Conservation (phyloP, 2,113 vertebrate genomes). For the Azemiops feae region DNA sequence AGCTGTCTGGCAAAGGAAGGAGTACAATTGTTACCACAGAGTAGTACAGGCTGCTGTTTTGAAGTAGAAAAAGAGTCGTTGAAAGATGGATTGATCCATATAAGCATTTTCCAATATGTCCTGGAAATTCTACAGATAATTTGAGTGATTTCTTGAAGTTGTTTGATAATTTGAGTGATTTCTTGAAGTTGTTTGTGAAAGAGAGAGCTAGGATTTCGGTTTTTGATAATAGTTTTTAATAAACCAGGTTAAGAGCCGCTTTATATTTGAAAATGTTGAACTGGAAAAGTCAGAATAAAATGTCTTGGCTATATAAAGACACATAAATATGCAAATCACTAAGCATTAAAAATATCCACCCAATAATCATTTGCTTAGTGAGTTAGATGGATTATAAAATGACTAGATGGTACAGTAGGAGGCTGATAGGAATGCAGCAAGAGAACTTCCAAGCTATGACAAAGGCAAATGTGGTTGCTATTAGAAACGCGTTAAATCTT, state of each 20-base stretch:
- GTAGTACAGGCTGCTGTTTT: no score
- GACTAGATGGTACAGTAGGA: constrained; percentile 11
- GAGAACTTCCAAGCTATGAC: not conserved
- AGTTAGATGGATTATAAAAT: constrained; percentile 13
- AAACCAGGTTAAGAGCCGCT: rapidly evolving
- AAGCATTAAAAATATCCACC: not conserved
- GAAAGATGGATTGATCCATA: not conserved
- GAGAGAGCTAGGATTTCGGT: no score
- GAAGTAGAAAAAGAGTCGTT: not conserved
- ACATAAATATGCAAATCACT: not conserved
- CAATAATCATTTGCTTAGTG: constrained; percentile 6
- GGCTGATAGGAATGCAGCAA: constrained; percentile 3
- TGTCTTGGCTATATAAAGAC: rapidly evolving
- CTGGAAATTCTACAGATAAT: not conserved
- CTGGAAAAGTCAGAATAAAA: not conserved
- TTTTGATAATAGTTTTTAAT: not conserved
- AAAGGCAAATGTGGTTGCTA: constrained; percentile 25
- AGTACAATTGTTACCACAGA: not conserved
- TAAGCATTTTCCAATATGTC: not conserved
- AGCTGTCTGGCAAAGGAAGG: not conserved
- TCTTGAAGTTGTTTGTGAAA: not conserved
- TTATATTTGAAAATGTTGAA: not conserved
- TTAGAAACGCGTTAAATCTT: constrained; percentile 35
- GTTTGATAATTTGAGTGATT: not conserved
- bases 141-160: not conserved